phyloP scores from a whole-genome alignment of 2,113 vertebrate genomes.

The Corythornis madagascariensis region DNA sequence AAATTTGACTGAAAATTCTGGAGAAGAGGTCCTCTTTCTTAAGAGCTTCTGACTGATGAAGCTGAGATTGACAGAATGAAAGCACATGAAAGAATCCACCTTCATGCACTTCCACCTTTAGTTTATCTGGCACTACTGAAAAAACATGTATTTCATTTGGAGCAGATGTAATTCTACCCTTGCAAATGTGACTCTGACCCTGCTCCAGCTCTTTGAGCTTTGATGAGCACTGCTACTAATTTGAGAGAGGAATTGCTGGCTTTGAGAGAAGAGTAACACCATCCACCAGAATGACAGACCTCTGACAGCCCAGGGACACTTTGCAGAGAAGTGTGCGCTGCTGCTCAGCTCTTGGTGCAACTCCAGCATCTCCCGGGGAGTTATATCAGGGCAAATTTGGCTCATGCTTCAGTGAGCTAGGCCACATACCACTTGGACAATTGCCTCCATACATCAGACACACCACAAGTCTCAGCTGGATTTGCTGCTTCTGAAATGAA shows the following conservation, averaged over 20 bases:
- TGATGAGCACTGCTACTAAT: background rate
- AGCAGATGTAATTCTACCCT: background rate
- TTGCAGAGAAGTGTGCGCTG: fast-evolving
- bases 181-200: background rate
- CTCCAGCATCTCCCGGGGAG: background rate
- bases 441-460: constrained; percentile 25
- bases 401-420: fast-evolving
- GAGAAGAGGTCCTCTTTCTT: background rate
- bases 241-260: background rate
- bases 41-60: background rate
- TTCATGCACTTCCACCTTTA: background rate
- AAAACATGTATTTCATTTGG: background rate
- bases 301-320: background rate
- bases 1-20: background rate
- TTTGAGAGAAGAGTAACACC: background rate
- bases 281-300: background rate
- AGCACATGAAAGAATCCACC: fast-evolving
- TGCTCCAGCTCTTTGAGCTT: background rate
- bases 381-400: background rate
- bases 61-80: background rate
- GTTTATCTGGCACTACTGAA: background rate
- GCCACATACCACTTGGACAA: background rate
- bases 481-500: constrained; percentile 61
- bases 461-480: constrained; percentile 26
- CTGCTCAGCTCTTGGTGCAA: background rate